Evolutionary conservation across 2,888 invertebrate species (phyloP).

Genomic region (Escarpia spicata): DNA sequence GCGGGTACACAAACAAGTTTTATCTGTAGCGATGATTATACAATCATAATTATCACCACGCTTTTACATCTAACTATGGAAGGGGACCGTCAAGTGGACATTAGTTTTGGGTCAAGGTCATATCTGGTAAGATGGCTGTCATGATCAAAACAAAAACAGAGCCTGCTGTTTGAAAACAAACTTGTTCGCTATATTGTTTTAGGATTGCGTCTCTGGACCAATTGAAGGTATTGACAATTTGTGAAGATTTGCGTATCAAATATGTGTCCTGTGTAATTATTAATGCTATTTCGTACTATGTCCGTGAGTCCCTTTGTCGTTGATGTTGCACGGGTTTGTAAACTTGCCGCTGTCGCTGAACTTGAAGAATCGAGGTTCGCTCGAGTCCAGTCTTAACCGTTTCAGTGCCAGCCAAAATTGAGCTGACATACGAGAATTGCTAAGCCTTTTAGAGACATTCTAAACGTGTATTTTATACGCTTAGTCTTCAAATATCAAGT

Average conservation of each 20-base stretch:
- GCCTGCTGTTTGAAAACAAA: background rate
- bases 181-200: background rate
- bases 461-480: no score
- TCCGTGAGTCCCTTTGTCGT: no score
- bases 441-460: no score
- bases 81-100: background rate
- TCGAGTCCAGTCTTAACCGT: background rate
- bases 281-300: background rate
- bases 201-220: background rate
- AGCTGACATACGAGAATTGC: no score
- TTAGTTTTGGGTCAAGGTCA: constrained; percentile 2
- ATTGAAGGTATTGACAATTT: background rate
- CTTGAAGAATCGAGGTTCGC: background rate
- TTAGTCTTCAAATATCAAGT: no score
- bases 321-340: background rate
- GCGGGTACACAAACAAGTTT: no score
- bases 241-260: background rate
- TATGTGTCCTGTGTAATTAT: background rate
- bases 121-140: background rate
- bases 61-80: background rate
- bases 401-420: no score
- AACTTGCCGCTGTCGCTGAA: background rate
- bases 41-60: background rate
- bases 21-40: no score
- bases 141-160: background rate